Evolutionary conservation across 1,140 invertebrate species (phyloP).

Genomic region (Atta texana): DNA sequence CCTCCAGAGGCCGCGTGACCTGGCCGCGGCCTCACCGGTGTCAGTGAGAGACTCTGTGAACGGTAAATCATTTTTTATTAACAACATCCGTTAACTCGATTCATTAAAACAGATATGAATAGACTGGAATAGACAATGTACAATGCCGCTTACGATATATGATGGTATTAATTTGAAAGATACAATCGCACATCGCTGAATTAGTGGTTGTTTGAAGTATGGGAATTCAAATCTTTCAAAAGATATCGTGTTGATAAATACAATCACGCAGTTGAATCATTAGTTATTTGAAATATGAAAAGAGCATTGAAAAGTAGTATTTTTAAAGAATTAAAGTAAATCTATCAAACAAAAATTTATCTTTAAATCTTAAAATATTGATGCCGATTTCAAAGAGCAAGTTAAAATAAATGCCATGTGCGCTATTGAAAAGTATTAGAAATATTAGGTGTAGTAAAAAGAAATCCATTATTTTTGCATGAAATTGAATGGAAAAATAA

Average conservation of each 20-base stretch:
- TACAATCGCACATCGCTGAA: neutral
- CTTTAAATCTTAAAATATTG: neutral
- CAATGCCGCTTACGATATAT: neutral
- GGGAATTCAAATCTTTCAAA: conserved; percentile 1
- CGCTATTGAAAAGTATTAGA: neutral
- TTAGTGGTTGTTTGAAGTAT: neutral
- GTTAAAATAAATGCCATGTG: neutral
- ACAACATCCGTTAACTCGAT: conserved; percentile 23
- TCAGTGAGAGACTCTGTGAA: conserved; percentile 86
- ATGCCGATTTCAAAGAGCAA: neutral
- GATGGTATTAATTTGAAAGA: conserved; percentile 8
- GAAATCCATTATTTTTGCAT: too few species aligned
- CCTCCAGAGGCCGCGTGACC: conserved; percentile 74
- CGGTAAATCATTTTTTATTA: conserved; percentile 34
- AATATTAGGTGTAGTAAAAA: neutral
- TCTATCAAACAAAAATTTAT: neutral
- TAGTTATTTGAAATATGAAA: neutral
- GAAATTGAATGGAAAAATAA: too few species aligned
- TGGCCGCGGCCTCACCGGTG: conserved; percentile 81
- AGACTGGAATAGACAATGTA: neutral
- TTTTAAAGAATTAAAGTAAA: too few species aligned
- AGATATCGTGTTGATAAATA: neutral
- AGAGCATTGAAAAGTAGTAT: neutral
- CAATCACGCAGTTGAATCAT: neutral
- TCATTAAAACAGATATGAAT: conserved; percentile 36